Conservation (phyloP, 2,797 vertebrate genomes). For the Enteromius afrohamiltoni region DNA sequence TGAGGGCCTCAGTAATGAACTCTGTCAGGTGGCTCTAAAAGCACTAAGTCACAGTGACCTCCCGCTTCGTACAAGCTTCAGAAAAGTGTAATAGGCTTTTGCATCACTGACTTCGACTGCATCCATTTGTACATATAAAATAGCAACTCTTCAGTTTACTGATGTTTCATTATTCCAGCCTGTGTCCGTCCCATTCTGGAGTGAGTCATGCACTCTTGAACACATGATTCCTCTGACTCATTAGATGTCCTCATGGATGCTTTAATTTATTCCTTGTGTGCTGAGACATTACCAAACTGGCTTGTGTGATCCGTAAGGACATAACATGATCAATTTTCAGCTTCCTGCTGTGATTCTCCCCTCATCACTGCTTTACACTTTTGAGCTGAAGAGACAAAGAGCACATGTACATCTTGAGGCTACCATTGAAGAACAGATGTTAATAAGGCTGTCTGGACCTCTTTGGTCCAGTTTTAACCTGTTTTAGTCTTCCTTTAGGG, state of each 20-base stretch:
- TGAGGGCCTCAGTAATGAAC: conserved; percentile 49
- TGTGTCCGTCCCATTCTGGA: not conserved
- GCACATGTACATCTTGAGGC: conserved; percentile 42
- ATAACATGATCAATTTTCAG: not conserved
- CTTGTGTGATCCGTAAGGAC: not conserved
- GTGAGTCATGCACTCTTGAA: conserved; percentile 19
- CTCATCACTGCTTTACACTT: conserved; percentile 27
- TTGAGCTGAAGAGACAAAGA: conserved; percentile 33
- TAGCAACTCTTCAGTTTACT: conserved; percentile 1
- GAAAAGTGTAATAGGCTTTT: conserved; percentile 25
- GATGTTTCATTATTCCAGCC: not conserved
- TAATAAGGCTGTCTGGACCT: not conserved
- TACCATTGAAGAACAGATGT: conserved; percentile 28
- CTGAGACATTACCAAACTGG: not conserved
- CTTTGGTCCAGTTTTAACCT: conserved; percentile 26
- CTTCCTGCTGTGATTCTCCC: conserved; percentile 4
- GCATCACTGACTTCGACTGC: conserved; percentile 4
- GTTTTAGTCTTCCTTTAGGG: conserved; percentile 38
- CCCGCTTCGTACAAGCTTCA: conserved; percentile 24
- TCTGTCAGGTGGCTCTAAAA: conserved; percentile 49
- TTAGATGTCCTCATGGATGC: not conserved
- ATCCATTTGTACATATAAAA: conserved; percentile 18
- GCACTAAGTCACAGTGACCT: conserved; percentile 45
- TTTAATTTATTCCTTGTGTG: conserved; percentile 37
- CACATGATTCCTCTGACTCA: conserved; percentile 18